phyloP scores from a whole-genome alignment of 2,797 vertebrate species.

The Cyprinella venusta region DNA sequence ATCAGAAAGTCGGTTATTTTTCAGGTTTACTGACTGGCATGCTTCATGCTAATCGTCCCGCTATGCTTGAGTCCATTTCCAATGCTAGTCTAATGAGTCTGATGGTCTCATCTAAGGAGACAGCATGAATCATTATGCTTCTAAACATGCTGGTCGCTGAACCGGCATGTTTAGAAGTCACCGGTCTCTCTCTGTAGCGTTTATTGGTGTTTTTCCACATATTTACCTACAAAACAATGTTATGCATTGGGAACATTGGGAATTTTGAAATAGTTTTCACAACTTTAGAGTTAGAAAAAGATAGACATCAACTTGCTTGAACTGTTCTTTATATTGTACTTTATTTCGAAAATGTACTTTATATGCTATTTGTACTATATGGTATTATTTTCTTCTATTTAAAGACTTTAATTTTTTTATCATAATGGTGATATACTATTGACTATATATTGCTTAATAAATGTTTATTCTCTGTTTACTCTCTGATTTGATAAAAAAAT shows the following conservation, averaged over 20 bases:
- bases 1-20: neutral
- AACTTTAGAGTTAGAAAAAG: no score
- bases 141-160: neutral
- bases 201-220: neutral
- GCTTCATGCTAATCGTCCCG: neutral
- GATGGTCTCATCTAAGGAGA: conserved; percentile 16
- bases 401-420: neutral
- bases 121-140: neutral
- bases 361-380: neutral
- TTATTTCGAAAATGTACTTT: no score
- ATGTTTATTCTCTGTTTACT: no score
- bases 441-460: no score
- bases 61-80: neutral
- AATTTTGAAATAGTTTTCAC: no score
- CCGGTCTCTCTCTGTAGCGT: neutral
- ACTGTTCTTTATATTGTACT: no score
- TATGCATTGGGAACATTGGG: neutral
- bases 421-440: neutral
- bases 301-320: no score
- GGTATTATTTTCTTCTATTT: neutral
- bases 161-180: neutral
- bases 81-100: conserved; percentile 38
- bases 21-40: neutral
- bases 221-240: neutral
- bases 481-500: no score